Evolutionary conservation across 2,888 invertebrate species (phyloP), one percentile per base, ranked within the genome.

Genomic region (Aelia acuminata): DNA sequence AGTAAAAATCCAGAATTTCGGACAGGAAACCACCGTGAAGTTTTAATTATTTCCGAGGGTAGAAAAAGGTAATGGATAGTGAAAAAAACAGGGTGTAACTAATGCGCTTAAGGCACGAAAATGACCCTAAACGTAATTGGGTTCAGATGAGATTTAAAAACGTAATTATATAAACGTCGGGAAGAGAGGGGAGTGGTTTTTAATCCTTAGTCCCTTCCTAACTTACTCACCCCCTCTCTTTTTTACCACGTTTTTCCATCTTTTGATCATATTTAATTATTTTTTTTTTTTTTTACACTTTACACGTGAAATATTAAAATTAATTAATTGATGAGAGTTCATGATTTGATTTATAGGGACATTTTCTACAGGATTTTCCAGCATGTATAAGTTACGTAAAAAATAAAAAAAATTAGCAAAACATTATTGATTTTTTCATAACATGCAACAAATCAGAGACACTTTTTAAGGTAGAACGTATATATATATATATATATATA

Each of bases 41-140:
- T 13, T 63, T 63, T 63, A 63, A 63, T 63, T 63, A 63, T 63
- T 63, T 63, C 63, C 63, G 18, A 63, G 63, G 63, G 63, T 11
- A 31, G 63, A 63, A 63, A 31, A 63, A 63, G 63, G 31, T 57
- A 57, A 57, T 63, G 63, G 63, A 63, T 63, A 26, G 63, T 31
- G 31, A 63, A 63, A 57, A 63, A 63, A 63, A 63, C 31, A 3
- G 31, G 26, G 63, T 63, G 63, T 63, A 31, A 63, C 63, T 63
- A 63, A 63, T 63, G 63, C 63, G 63, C 63, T 63, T 63, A 63
- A 5, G 63, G 63, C 63, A 63, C 63, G 63, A 63, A 63, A 63
- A 63, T 63, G 63, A 63, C 63, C 63, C 63, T 63, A 63, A 63
- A 31, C 63, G 63, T 63, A 63, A 63, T 63, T 63, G 63, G 63